phyloP scores from a whole-genome alignment of 2,797 vertebrate genomes.

The Acropternis orthonyx region DNA sequence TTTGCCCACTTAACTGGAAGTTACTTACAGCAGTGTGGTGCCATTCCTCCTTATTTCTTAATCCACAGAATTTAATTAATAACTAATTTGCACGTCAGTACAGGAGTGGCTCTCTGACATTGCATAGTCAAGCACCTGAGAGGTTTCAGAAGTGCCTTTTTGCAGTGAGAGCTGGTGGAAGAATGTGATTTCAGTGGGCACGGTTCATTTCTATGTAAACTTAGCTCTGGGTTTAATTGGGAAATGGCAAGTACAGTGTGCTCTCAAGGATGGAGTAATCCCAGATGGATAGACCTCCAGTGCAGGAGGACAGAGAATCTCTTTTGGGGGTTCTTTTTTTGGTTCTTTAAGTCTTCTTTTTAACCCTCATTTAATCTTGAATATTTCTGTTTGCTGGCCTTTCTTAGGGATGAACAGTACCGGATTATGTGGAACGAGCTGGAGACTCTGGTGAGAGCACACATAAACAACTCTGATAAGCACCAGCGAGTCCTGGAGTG shows the following conservation, averaged over 20 bases:
- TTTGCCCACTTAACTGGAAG: background rate
- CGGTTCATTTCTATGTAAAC: background rate
- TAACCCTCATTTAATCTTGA: background rate
- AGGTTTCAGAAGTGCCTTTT: background rate
- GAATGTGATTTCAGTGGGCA: background rate
- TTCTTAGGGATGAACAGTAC: conserved; percentile 92
- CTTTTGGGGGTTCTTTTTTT: background rate
- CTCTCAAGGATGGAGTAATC: background rate
- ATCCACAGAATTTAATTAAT: background rate
- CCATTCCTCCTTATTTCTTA: background rate
- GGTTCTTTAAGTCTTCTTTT: background rate
- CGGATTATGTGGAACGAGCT: conserved; percentile 99
- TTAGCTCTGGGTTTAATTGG: background rate
- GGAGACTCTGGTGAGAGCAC: conserved; percentile 94
- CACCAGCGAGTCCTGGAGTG: conserved; percentile 95
- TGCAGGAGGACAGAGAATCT: background rate
- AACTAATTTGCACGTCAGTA: background rate
- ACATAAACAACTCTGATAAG: conserved; percentile 87
- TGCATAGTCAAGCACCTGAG: background rate
- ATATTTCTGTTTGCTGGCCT: background rate
- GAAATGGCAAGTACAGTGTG: background rate
- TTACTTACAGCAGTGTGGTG: background rate
- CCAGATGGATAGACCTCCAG: background rate
- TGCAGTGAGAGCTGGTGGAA: background rate
- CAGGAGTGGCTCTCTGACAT: too few relatives aligned